Base-by-base conservation (phyloP, 2,888 invertebrate species). In the Caprella mutica region DNA sequence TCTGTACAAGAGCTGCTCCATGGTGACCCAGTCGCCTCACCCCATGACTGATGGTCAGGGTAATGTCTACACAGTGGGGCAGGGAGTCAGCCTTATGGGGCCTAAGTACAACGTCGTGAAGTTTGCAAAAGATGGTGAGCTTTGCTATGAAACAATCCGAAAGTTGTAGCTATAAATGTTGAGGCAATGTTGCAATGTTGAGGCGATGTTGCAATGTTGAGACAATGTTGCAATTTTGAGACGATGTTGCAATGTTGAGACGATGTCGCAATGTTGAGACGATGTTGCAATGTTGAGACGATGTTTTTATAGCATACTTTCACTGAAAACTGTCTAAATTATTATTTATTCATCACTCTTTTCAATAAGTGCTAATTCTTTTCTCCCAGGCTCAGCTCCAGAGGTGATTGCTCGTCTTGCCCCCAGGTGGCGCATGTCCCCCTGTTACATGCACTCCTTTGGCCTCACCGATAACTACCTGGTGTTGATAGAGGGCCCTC, bases 391-490 rank as follows among this genome's bases (percentile, higher is more conserved):
- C 14, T 33, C 33, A 33, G 33, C 33, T 14, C 48, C 48, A 1
- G 19, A 48, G 17, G 17, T 30, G 27, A 81, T 85, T 2, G 84
- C 82, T 2, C 77, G 78, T 2, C 72, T 88, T 61, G 83, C 83
- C 12, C 81, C 84, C 2, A 78, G 86, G 58, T 88, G 87, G 88
- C 76, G 81, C 33, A 73, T 88, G 42, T 81, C 86, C 74, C 87
- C 89, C 0, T 81, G 85, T 0, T 94, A 93, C 69, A 91, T 90
- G 86, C 93, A 94, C 70, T 87, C 89, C 1, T 93, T 93, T 72
- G 90, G 86, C 30, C 78, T 93, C 64, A 90, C 92, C 0, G 82
- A 87, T 43, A 85, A 87, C 69, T 92, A 83, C 72, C 87, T 85
- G 69, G 78, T 94, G 58, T 81, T 93, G 53, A 81, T 92, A 38